Percentiles rank a stretch among this genome's conserved stretches.
Evolutionary conservation across 2,888 invertebrate species (phyloP).

Genomic region (Dynastes grantii): DNA sequence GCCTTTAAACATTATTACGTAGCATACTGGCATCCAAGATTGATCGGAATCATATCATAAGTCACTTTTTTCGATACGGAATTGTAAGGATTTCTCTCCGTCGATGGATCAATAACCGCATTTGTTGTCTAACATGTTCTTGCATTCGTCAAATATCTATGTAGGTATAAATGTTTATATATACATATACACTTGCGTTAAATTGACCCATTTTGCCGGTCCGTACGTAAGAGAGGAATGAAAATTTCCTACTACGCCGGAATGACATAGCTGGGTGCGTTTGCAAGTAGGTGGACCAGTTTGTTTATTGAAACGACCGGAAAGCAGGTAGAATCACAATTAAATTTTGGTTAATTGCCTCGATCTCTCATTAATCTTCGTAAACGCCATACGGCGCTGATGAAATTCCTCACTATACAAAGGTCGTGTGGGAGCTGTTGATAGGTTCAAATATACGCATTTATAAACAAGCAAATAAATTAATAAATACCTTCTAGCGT

Average conservation of each 20-base stretch:
- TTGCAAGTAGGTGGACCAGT: conserved; percentile 51
- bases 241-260: conserved; percentile 18
- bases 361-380: conserved; percentile 16
- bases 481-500: neutral
- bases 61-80: neutral
- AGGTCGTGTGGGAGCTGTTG: conserved; percentile 1
- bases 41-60: neutral
- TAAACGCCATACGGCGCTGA: conserved; percentile 4
- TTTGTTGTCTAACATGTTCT: conserved; percentile 25
- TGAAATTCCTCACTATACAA: conserved; percentile 20
- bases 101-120: conserved; percentile 18
- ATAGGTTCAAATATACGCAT: neutral
- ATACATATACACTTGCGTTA: neutral
- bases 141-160: conserved; percentile 31
- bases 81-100: conserved; percentile 17
- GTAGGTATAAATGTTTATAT: conserved; percentile 17
- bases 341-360: conserved; percentile 47
- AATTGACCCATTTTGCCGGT: conserved; percentile 32
- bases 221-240: conserved; percentile 1
- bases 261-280: conserved; percentile 41
- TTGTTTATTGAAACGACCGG: conserved; percentile 39
- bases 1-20: neutral
- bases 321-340: conserved; percentile 36
- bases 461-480: neutral
- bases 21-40: neutral